Base-by-base conservation (phyloP, 2,797 vertebrate genomes). In the Lagodon rhomboides region DNA sequence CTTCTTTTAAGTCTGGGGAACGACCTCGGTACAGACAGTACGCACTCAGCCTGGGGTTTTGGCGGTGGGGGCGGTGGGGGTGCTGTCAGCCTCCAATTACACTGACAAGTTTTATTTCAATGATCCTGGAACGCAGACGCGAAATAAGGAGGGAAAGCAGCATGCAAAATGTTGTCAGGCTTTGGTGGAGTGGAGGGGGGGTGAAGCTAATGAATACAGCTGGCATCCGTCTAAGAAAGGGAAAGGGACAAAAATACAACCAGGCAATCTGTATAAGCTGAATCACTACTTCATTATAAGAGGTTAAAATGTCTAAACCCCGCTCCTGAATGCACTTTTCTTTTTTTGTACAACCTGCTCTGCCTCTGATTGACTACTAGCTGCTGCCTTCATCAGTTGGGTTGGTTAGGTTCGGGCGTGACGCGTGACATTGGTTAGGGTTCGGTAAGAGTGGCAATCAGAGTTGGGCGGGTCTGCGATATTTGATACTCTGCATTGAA, bases 21-120 rank as follows among this genome's bases (percentile, higher is more conserved):
- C 7, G 20, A 22, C 54, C 87, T 77, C 34, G 66, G 43, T 41
- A 34, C 58, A 25, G 67, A 83, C 70, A 47, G 61, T 23, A 51
- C 34, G 69, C 41, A 38, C 64, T 73, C 50, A 70, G 80, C 55
- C 68, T 50, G 51, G 69, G 59, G 69, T 63, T 73, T 61, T 6
- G 59, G 43, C 7, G 8, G 34, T 34, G 30, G 30, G 30, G 30
- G 30, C 1, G 30, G 30, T 1, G 30, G 34, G 47, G 44, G 5
- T 41, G 46, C 72, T 84, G 67, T 84, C 77, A 85, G 62, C n/a
- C 64, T 87, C 77, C 68, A 75, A 80, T 86, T 87, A 74, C 60
- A 78, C 12, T 78, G 79, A 73, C 79, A 84, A 56, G 62, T 77
- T 86, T 80, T 70, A 74, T 84, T 80, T 79, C 68, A 89, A 50